Base-by-base conservation (phyloP, 2,888 invertebrate species). In the Desoria tigrina region DNA sequence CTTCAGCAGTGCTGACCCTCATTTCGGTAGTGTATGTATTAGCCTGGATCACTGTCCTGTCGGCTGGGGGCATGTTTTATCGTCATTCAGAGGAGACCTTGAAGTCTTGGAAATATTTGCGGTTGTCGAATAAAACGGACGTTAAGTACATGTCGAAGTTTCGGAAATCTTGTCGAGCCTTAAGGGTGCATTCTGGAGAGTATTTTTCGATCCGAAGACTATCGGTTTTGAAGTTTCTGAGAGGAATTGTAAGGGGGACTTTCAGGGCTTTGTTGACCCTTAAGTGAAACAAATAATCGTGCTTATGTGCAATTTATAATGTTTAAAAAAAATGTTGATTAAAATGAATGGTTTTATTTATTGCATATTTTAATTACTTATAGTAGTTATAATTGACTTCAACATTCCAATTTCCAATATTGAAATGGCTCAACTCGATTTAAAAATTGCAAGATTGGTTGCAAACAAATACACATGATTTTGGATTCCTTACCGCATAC, bases 81-180 rank as follows among this genome's bases (percentile, higher is more conserved):
- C 6, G 4, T 6, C 45, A 45, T 45, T 6, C 9, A 16, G 45
- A 11, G 4, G 21, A 3, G n/a, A 45, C 45, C n/a, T 16, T 45
- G n/a, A 45, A 45, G n/a, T 45, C 45, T 18, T 45, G 45, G 45
- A 45, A 45, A 45, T 45, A 45, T 45, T 45, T 45, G 4, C 6
- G 16, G 21, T 45, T 45, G 9, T 18, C n/a, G 16, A 39, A 9
- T 45, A 45, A 45, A 16, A 45, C 4, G 6, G 45, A 45, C 16
- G 4, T 6, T 6, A 45, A 45, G 45, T 21, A 18, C 16, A 45
- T 45, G 6, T 21, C 21, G 21, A 45, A 45, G n/a, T 45, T 45
- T 45, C 45, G 21, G 16, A 16, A 21, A 21, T 45, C 45, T 45
- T 45, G 45, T n/a, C 6, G n/a, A 16, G 9, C 45, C 45, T 16